These are phyloP conservation scores for Bombus difficillimus DNA, from an alignment of 1,140 invertebrate genomes.

Conservation along the genomic window DNA sequence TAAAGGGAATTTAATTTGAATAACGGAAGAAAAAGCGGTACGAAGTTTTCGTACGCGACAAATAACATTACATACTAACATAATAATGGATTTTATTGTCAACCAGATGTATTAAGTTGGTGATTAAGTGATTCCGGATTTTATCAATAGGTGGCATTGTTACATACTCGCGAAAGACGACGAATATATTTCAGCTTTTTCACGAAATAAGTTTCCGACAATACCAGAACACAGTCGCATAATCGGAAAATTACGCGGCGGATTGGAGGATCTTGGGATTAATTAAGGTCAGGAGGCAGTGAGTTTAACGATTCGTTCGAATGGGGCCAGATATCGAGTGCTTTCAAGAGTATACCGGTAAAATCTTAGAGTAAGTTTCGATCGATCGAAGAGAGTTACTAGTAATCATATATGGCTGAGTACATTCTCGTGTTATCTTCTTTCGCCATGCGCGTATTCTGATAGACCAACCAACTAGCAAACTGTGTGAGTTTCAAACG, in stretches of 20 bases:
- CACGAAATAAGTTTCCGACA: too few relatives aligned
- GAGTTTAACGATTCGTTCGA: slow-evolving; percentile 61
- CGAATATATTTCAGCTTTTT: too few relatives aligned
- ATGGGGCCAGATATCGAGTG: slow-evolving; percentile 56
- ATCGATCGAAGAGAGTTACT: slow-evolving; percentile 38
- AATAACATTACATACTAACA: too few relatives aligned
- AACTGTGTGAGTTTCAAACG: background rate
- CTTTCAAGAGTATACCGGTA: slow-evolving; percentile 20
- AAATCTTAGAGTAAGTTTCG: slow-evolving; percentile 54
- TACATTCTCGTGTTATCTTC: background rate
- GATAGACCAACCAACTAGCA: background rate
- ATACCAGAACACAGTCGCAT: background rate
- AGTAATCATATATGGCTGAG: slow-evolving; percentile 6
- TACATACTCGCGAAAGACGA: too few relatives aligned
- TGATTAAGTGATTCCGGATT: too few relatives aligned
- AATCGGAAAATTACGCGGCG: slow-evolving; percentile 20
- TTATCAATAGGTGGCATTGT: too few relatives aligned
- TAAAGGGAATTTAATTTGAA: too few relatives aligned
- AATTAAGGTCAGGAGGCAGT: slow-evolving; percentile 63
- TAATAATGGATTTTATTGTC: too few relatives aligned
- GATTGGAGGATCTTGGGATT: slow-evolving; percentile 54
- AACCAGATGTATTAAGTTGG: too few relatives aligned
- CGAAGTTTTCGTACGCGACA: too few relatives aligned
- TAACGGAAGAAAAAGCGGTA: too few relatives aligned
- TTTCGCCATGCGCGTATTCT: background rate